phyloP scores from a whole-genome alignment of 1,140 invertebrate species.

The Aphidius gifuensis region DNA sequence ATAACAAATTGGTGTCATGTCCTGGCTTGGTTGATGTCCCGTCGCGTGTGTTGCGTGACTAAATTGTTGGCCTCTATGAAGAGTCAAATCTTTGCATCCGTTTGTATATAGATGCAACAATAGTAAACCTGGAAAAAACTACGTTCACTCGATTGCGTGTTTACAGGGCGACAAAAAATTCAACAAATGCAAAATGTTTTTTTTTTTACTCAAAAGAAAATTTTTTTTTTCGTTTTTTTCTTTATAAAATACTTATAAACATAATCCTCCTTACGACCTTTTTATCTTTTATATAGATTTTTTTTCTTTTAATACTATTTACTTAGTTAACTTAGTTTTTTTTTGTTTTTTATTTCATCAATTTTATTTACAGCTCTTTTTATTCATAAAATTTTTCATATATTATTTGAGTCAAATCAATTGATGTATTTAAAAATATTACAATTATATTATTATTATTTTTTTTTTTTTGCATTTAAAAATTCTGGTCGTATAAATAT shows the following conservation, averaged over 20 bases:
- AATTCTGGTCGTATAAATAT: too few species aligned
- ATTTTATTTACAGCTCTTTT: too few species aligned
- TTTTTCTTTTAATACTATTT: too few species aligned
- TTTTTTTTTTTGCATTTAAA: too few species aligned
- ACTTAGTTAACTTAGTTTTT: too few species aligned
- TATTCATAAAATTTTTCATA: too few species aligned
- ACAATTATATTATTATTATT: too few species aligned
- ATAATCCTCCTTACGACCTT: not conserved
- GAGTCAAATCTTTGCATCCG: slow-evolving; percentile 24
- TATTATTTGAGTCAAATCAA: too few species aligned
- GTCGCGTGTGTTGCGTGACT: slow-evolving; percentile 24
- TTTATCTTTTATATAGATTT: too few species aligned
- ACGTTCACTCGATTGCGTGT: slow-evolving; percentile 7
- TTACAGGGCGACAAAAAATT: slow-evolving; percentile 21
- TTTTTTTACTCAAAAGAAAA: slow-evolving; percentile 17
- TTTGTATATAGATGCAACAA: slow-evolving; percentile 13
- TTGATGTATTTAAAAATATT: too few species aligned
- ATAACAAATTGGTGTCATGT: slow-evolving; percentile 9
- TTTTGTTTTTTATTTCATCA: too few species aligned
- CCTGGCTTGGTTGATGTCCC: not conserved
- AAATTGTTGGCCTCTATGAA: slow-evolving; percentile 15
- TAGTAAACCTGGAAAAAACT: not conserved
- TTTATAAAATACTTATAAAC: not conserved
- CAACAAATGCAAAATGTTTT: slow-evolving; percentile 1
- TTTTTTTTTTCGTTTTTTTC: slow-evolving; percentile 10